These are phyloP conservation scores for Apis laboriosa DNA, from an alignment of 1,140 invertebrate genomes.

Conservation along the genomic window DNA sequence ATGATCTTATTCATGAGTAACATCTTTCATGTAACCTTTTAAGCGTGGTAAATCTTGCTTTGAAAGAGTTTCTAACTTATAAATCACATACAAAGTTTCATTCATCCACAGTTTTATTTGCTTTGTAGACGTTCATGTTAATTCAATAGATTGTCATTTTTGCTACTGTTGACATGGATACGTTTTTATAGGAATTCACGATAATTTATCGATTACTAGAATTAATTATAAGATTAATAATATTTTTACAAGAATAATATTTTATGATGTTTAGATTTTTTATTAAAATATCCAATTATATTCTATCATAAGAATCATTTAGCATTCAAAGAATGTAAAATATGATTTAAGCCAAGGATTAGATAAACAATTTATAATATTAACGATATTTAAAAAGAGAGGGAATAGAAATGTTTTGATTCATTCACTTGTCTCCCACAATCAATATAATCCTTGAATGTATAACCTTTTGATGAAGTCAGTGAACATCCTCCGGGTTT, in stretches of 20 bases:
- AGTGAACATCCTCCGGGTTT: slow-evolving; percentile 43
- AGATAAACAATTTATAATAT: neutral
- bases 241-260: neutral
- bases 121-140: neutral
- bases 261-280: neutral
- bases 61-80: neutral
- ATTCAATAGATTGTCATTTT: neutral
- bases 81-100: slow-evolving; percentile 1
- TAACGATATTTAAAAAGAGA: slow-evolving; percentile 20
- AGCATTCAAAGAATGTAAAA: neutral
- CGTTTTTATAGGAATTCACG: neutral
- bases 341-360: neutral
- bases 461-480: slow-evolving; percentile 64
- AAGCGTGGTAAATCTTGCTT: neutral
- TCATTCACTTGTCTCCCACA: slow-evolving; percentile 39
- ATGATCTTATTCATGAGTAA: neutral
- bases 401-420: slow-evolving; percentile 4
- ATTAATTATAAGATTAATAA: neutral
- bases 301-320: neutral
- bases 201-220: neutral
- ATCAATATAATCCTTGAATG: slow-evolving; percentile 53
- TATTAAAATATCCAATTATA: neutral
- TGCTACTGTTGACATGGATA: neutral
- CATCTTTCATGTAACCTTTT: slow-evolving; percentile 2
- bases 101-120: neutral